A percentile compares a stretch with the other conserved stretches of the same genome.
phyloP scores from a whole-genome alignment of 2,888 invertebrate genomes.

The Pelosia muscerda region DNA sequence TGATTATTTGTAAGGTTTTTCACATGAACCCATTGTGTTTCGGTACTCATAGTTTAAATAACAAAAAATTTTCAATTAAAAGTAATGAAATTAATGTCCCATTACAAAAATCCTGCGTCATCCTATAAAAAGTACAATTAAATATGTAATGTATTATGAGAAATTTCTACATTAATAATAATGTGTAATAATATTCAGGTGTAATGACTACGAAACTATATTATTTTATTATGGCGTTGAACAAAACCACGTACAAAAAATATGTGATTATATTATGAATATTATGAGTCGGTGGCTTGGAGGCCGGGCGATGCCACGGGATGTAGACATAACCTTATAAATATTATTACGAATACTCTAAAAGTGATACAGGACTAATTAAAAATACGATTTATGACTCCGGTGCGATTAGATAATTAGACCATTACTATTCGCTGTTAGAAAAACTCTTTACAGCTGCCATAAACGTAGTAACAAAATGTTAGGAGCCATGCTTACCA shows the following conservation, averaged over 20 bases:
- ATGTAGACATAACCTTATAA: slow-evolving; percentile 61
- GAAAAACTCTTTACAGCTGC: slow-evolving; percentile 36
- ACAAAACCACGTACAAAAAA: slow-evolving; percentile 42
- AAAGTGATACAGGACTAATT: slow-evolving; percentile 58
- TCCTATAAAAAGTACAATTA: slow-evolving; percentile 45
- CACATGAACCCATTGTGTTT: slow-evolving; percentile 43
- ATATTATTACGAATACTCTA: slow-evolving; percentile 56
- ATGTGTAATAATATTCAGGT: slow-evolving; percentile 30
- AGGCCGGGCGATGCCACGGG: slow-evolving; percentile 67
- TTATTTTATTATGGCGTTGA: slow-evolving; percentile 38
- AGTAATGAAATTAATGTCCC: slow-evolving; percentile 51
- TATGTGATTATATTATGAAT: slow-evolving; percentile 54
- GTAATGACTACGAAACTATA: slow-evolving; percentile 46
- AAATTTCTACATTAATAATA: slow-evolving; percentile 45
- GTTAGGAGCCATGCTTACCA: background rate
- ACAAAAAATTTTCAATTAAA: slow-evolving; percentile 48
- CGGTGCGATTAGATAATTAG: slow-evolving; percentile 57
- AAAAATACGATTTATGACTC: slow-evolving; percentile 62
- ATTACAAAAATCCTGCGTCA: slow-evolving; percentile 43
- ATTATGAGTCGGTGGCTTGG: slow-evolving; percentile 58
- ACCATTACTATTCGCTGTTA: slow-evolving; percentile 51
- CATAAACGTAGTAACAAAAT: slow-evolving; percentile 38
- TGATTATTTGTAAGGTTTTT: slow-evolving; percentile 34
- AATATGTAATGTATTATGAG: slow-evolving; percentile 40
- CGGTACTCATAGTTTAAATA: slow-evolving; percentile 30